phyloP scores from a whole-genome alignment of 1,140 invertebrate species.

The Mamestra configurata region DNA sequence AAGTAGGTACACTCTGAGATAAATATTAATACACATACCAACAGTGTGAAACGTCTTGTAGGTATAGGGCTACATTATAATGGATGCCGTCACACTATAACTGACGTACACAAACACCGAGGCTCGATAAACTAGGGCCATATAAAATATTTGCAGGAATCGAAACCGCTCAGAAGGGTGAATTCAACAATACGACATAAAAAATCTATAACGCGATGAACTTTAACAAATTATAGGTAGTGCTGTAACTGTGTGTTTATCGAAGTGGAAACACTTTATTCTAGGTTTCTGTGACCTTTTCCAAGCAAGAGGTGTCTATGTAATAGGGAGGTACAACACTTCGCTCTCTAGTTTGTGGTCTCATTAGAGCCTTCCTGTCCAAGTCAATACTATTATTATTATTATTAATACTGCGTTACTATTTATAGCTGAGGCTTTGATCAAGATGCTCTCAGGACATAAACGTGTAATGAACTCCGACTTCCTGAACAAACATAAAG shows the following conservation, averaged over 20 bases:
- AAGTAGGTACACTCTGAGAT: background rate
- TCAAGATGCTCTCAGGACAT: no score
- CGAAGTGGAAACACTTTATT: background rate
- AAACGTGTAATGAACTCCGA: conserved; percentile 10
- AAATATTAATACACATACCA: no score
- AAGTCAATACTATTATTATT: no score
- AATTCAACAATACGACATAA: background rate
- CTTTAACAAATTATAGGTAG: no score
- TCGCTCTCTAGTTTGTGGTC: background rate
- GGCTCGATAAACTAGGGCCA: background rate
- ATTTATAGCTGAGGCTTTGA: conserved; percentile 27
- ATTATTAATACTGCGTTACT: conserved; percentile 6
- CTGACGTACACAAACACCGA: background rate
- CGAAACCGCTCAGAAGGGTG: background rate
- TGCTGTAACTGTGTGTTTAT: no score
- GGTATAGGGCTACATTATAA: background rate
- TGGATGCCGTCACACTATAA: conserved; percentile 13
- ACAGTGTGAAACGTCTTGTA: no score
- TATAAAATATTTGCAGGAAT: conserved; percentile 12
- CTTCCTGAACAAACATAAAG: conserved; percentile 36
- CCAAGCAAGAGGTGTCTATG: background rate
- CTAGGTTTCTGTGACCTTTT: background rate
- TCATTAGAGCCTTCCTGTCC: background rate
- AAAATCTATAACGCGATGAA: no score
- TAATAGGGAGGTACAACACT: background rate